These are phyloP conservation scores for Drosophila virilis DNA, from an alignment of 1,140 invertebrate genomes.

Conservation along the genomic window DNA sequence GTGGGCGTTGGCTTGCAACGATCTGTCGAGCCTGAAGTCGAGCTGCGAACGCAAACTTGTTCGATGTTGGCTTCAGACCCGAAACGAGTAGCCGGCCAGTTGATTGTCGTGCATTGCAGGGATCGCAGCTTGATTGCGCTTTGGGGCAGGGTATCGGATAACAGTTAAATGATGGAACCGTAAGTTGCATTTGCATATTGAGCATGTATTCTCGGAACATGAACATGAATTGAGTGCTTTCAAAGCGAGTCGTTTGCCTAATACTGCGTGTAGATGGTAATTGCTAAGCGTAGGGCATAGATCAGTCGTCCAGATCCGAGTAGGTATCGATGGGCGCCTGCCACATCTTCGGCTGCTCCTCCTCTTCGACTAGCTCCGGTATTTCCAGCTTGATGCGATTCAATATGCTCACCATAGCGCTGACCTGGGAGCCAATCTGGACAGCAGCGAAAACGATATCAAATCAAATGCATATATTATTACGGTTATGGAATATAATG, in stretches of 20 bases:
- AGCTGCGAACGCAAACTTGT: not conserved
- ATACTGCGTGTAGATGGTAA: not conserved
- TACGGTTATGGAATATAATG: no score
- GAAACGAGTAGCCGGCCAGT: not conserved
- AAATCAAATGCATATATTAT: not conserved
- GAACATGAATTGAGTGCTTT: no score
- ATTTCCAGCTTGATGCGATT: not conserved
- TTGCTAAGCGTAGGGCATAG: not conserved
- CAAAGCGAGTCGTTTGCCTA: not conserved
- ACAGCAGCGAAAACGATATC: not conserved
- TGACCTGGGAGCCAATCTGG: not conserved
- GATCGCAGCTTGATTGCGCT: not conserved
- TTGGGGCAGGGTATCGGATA: not conserved
- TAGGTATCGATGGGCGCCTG: slow-evolving; percentile 1
- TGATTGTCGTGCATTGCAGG: not conserved
- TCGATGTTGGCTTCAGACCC: not conserved
- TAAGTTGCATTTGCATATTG: not conserved
- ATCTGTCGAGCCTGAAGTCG: not conserved
- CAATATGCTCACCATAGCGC: not conserved
- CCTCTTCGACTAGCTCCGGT: not conserved
- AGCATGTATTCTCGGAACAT: not conserved
- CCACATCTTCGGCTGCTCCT: not conserved
- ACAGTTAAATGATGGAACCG: not conserved
- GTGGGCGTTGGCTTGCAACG: not conserved
- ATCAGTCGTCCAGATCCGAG: not conserved